phyloP scores from a whole-genome alignment of 1,140 invertebrate species.

The Eupristina koningsbergeri region DNA sequence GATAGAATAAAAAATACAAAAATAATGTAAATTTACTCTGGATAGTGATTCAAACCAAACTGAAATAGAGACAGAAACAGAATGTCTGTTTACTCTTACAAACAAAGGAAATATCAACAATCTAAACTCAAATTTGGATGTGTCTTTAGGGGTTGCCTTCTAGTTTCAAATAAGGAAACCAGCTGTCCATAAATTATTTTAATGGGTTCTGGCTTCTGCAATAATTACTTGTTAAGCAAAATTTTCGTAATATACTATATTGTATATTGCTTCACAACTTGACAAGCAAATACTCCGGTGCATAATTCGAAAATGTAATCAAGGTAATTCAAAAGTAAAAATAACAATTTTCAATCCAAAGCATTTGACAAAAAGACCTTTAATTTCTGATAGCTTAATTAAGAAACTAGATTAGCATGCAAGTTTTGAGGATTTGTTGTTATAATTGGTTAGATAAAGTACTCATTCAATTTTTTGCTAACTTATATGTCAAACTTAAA shows the following conservation, averaged over 20 bases:
- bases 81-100: background rate
- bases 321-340: background rate
- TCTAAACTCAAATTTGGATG: background rate
- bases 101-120: slow-evolving; percentile 17
- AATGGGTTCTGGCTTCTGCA: background rate
- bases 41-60: background rate
- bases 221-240: background rate
- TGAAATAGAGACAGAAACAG: background rate
- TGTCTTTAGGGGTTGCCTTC: background rate
- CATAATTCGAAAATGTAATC: background rate
- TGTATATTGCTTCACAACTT: background rate
- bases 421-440: too few relatives aligned
- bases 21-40: background rate
- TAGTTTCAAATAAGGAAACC: background rate
- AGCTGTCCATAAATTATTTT: background rate
- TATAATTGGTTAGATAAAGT: too few relatives aligned
- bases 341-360: background rate
- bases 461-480: too few relatives aligned
- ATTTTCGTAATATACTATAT: background rate
- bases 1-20: background rate
- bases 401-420: too few relatives aligned
- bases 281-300: background rate
- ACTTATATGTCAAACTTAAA: too few relatives aligned
- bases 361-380: background rate
- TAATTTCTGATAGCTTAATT: too few relatives aligned